Evolutionary conservation across 2,797 vertebrate genomes (phyloP).

Genomic region (Melanotaenia maccullochi): DNA sequence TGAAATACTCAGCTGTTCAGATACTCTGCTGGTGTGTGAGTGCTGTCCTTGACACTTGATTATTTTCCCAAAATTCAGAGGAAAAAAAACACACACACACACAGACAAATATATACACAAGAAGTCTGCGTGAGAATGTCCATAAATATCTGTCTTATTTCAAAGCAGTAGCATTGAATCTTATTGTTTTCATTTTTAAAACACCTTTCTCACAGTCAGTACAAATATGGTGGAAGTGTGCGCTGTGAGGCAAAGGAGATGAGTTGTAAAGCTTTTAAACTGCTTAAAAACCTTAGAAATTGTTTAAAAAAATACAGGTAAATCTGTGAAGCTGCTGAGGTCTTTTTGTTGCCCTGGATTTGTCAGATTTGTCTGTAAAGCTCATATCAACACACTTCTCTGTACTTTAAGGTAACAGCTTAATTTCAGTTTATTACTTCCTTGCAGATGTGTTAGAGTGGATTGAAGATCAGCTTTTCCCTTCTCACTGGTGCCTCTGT

Average conservation of each 20-base stretch:
- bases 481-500: too few species aligned
- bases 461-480: neutral
- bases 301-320: too few species aligned
- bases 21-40: neutral
- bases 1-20: constrained; percentile 29
- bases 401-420: neutral
- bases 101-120: neutral
- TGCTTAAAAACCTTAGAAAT: too few species aligned
- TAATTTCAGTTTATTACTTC: neutral
- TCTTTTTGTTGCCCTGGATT: neutral
- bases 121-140: neutral
- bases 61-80: neutral
- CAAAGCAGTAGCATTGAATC: neutral
- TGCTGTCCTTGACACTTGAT: neutral
- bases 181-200: neutral
- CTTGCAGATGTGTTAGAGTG: neutral
- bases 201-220: too few species aligned
- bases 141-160: neutral
- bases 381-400: neutral
- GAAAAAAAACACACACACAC: too few species aligned
- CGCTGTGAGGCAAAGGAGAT: neutral
- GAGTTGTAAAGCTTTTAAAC: neutral
- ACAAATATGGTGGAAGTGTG: too few species aligned
- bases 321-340: too few species aligned
- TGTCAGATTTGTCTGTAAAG: neutral